A percentile compares a stretch with the other conserved stretches of the same genome.
Conservation (phyloP, 2,797 vertebrate species). For the Nyctalus aviator region DNA sequence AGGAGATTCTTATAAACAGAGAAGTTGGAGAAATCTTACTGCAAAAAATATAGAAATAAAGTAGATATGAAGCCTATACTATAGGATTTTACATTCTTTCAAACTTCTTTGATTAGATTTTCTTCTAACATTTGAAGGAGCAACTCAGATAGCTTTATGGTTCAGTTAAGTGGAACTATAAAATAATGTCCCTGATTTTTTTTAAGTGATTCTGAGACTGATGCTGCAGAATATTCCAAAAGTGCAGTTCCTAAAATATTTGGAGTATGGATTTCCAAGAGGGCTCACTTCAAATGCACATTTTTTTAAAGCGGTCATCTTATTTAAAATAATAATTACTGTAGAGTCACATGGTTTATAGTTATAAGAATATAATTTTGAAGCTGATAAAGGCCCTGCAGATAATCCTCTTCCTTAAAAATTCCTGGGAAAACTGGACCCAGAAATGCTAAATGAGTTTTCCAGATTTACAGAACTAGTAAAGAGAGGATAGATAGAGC, state of each 20-base stretch:
- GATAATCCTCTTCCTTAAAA: background rate
- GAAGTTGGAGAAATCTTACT: background rate
- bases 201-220: constrained; percentile 39
- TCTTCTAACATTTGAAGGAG: constrained; percentile 46
- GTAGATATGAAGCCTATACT: background rate
- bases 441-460: background rate
- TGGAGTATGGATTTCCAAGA: background rate
- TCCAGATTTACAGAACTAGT: background rate
- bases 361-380: background rate
- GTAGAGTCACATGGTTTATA: background rate
- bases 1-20: constrained; percentile 35
- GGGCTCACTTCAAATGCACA: background rate
- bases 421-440: background rate
- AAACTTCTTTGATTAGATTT: constrained; percentile 55
- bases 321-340: background rate
- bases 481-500: background rate
- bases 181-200: constrained; percentile 55
- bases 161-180: constrained; percentile 54
- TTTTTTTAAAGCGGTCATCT: background rate
- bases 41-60: constrained; percentile 23
- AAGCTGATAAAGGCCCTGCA: background rate
- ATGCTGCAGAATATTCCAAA: background rate
- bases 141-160: constrained; percentile 18
- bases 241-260: background rate
- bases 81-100: background rate